Percentiles rank a stretch among this genome's conserved stretches.
phyloP scores from a whole-genome alignment of 2,888 invertebrate species.

The Cacoxenus indagator region DNA sequence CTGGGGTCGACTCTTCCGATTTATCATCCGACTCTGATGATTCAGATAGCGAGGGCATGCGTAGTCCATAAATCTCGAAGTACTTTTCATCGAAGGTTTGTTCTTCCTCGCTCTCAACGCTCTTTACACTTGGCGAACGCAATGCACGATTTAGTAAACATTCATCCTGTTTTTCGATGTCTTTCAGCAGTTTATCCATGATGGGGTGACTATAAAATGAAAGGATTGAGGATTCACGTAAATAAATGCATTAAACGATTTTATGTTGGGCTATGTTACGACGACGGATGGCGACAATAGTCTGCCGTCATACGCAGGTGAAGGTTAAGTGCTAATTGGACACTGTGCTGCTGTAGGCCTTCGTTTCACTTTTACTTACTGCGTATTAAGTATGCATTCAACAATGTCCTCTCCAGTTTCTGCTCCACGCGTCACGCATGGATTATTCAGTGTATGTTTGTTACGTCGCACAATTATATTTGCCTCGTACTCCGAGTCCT shows the following conservation, averaged over 20 bases:
- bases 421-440: constrained; percentile 44
- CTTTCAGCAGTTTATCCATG: constrained; percentile 15
- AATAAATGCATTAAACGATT: background rate
- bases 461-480: constrained; percentile 59
- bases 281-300: no score
- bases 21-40: background rate
- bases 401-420: constrained; percentile 47
- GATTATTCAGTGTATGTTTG: constrained; percentile 40
- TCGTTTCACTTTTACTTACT: constrained; percentile 32
- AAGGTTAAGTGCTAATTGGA: no score
- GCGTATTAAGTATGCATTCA: constrained; percentile 39
- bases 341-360: no score
- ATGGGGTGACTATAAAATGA: constrained; percentile 38
- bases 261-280: background rate
- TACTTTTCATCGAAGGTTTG: constrained; percentile 37
- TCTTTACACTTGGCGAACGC: background rate
- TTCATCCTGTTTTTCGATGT: constrained; percentile 13
- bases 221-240: background rate
- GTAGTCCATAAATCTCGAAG: background rate
- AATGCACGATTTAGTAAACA: constrained; percentile 30
- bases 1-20: background rate
- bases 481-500: constrained; percentile 53
- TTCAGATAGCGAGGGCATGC: background rate
- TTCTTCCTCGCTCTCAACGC: constrained; percentile 21
- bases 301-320: no score